A percentile compares a stretch with the other conserved stretches of the same genome.
These are phyloP conservation scores for Polymixis lichenea DNA, from an alignment of 2,888 invertebrate species.

Conservation along the genomic window DNA sequence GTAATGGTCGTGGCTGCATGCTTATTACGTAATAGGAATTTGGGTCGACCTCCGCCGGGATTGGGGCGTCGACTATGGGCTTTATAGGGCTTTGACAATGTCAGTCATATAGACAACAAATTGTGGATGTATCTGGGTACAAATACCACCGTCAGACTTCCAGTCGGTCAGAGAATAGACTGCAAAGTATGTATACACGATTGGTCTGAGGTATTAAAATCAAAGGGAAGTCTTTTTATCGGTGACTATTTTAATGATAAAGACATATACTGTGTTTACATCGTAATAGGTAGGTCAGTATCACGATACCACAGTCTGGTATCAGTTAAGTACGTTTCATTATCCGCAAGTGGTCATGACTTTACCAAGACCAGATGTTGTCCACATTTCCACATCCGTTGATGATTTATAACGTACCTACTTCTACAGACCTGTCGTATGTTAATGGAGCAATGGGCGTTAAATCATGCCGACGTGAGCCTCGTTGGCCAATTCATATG, in stretches of 20 bases:
- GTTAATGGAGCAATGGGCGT: slow-evolving; percentile 42
- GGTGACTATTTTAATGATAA: slow-evolving; percentile 23
- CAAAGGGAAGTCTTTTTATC: slow-evolving; percentile 22
- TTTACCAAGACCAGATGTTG: slow-evolving; percentile 45
- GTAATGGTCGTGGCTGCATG: slow-evolving; percentile 34
- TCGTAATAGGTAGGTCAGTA: slow-evolving; percentile 30
- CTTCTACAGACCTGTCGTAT: slow-evolving; percentile 19
- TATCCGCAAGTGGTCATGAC: slow-evolving; percentile 24
- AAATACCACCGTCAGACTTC: background rate
- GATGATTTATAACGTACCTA: slow-evolving; percentile 33
- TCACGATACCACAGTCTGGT: slow-evolving; percentile 8
- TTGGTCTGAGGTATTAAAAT: background rate
- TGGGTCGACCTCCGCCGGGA: slow-evolving; percentile 53
- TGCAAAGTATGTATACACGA: background rate
- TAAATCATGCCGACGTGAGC: slow-evolving; percentile 22
- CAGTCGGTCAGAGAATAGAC: background rate
- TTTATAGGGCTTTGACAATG: slow-evolving; percentile 37
- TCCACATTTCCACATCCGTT: slow-evolving; percentile 44
- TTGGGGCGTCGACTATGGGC: slow-evolving; percentile 36
- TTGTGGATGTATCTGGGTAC: slow-evolving; percentile 17
- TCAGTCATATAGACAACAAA: slow-evolving; percentile 22
- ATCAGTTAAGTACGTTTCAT: slow-evolving; percentile 38
- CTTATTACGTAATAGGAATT: slow-evolving; percentile 54
- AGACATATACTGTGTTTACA: background rate
- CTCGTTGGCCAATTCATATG: slow-evolving; percentile 36